Percentiles rank a stretch among this genome's conserved stretches.
phyloP scores from a whole-genome alignment of 2,888 invertebrate species.

The Hoplodrina ambigua region DNA sequence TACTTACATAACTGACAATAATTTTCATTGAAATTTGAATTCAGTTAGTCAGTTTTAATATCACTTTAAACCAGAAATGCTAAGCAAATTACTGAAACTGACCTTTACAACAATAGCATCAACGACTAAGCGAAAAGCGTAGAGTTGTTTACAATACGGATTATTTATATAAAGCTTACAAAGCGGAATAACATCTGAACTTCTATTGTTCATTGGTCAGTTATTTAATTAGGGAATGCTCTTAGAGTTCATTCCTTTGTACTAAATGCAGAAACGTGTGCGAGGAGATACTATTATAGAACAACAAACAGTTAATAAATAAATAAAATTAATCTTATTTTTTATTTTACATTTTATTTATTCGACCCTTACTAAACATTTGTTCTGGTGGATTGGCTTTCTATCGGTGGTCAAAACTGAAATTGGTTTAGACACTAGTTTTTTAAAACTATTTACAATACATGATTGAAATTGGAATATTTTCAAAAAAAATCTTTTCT shows the following conservation, averaged over 20 bases:
- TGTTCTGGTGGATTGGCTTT: no score
- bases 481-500: conserved; percentile 1
- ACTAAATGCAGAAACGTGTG: conserved; percentile 14
- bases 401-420: neutral
- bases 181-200: conserved; percentile 24
- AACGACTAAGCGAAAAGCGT: neutral
- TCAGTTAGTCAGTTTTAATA: neutral
- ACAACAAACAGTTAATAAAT: conserved; percentile 27
- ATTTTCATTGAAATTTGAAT: neutral
- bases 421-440: conserved; percentile 5
- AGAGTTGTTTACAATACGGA: conserved; percentile 3
- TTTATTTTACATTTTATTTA: no score
- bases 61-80: neutral
- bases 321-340: no score
- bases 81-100: neutral
- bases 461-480: neutral
- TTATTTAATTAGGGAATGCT: conserved; percentile 8
- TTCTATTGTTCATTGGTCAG: conserved; percentile 9
- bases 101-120: conserved; percentile 4
- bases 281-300: conserved; percentile 10
- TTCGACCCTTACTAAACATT: no score
- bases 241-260: conserved; percentile 9
- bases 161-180: conserved; percentile 8
- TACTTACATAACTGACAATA: neutral
- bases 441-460: neutral